Percentiles rank a stretch among this genome's conserved stretches.
phyloP scores from a whole-genome alignment of 1,140 invertebrate genomes.

The Penaeus chinensis region DNA sequence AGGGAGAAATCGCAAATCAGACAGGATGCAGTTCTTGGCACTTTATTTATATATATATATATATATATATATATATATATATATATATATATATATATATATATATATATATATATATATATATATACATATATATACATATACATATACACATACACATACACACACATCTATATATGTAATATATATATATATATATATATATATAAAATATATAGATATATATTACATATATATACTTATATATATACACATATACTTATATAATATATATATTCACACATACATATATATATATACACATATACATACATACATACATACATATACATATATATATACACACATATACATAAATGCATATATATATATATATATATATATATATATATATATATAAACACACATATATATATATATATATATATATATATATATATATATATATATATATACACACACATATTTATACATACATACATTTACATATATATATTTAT shows the following conservation, averaged over 20 bases:
- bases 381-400: background rate
- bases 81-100: background rate
- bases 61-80: background rate
- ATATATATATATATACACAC: background rate
- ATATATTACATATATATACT: background rate
- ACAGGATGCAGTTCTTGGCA: too few species aligned
- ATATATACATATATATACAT: too few species aligned
- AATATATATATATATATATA: slow-evolving; percentile 1
- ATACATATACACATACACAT: background rate
- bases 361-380: too few species aligned
- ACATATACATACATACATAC: too few species aligned
- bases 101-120: background rate
- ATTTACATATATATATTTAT: background rate
- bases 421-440: background rate
- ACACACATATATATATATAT: background rate
- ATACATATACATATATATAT: too few species aligned
- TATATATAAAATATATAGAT: background rate
- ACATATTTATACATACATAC: too few species aligned
- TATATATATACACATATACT: background rate
- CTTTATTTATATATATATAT: too few species aligned
- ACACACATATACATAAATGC: background rate
- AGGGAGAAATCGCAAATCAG: slow-evolving; percentile 31
- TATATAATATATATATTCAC: background rate
- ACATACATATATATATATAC: background rate
- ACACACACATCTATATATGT: too few species aligned